These are phyloP conservation scores for Tenualosa ilisha DNA, from an alignment of 2,797 vertebrate species.

Conservation along the genomic window DNA sequence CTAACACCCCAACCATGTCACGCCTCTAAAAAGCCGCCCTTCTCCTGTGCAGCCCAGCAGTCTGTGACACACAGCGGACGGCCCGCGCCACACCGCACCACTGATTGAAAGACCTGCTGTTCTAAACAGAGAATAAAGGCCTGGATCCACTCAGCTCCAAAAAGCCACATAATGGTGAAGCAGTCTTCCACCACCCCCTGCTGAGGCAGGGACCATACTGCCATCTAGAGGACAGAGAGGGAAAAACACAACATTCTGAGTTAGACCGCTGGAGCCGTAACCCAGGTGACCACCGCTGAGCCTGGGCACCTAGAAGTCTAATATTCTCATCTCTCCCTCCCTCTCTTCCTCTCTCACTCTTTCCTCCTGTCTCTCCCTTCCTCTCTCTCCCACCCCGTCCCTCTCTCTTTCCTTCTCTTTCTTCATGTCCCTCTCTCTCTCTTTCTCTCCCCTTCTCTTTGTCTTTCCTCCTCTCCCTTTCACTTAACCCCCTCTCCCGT, in stretches of 20 bases:
- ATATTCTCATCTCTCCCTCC: not conserved
- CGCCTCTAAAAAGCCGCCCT: not conserved
- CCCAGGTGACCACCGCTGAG: not conserved
- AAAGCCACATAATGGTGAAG: not conserved
- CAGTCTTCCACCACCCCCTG: not conserved
- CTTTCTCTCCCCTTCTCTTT: no score
- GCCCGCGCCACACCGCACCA: not conserved
- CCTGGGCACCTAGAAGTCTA: not conserved
- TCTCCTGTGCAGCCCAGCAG: not conserved
- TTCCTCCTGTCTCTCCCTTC: no score
- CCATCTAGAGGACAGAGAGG: slow-evolving; percentile 29
- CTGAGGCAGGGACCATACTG: slow-evolving; percentile 25
- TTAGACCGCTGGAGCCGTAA: not conserved
- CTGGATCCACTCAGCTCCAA: not conserved
- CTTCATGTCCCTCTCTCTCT: no score
- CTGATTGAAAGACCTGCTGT: not conserved
- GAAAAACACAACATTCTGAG: not conserved
- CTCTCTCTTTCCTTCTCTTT: no score
- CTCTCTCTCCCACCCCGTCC: no score
- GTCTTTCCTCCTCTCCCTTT: no score
- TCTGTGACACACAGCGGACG: not conserved
- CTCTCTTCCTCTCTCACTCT: no score
- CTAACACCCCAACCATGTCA: not conserved
- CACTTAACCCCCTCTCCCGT: no score
- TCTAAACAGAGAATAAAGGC: not conserved